Evolutionary conservation across 2,888 invertebrate species (phyloP).

Genomic region (Drymonia ruficornis): DNA sequence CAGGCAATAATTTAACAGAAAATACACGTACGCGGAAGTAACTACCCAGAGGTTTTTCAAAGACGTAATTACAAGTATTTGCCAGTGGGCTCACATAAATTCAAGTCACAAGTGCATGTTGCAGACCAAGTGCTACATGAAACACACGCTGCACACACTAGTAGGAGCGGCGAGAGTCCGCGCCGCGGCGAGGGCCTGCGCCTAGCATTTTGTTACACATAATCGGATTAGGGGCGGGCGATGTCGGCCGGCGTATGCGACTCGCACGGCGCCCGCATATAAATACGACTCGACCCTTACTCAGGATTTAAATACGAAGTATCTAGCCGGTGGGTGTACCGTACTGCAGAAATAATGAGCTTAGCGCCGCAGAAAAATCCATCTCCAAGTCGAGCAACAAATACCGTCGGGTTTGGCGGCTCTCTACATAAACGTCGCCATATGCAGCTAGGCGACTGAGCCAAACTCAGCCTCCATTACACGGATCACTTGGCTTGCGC

Average conservation of each 20-base stretch:
- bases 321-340: slow-evolving; percentile 24
- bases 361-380: slow-evolving; percentile 36
- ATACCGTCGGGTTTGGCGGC: slow-evolving; percentile 24
- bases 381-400: slow-evolving; percentile 16
- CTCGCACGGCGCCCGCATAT: slow-evolving; percentile 65
- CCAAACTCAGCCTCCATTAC: slow-evolving; percentile 74
- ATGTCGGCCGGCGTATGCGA: slow-evolving; percentile 66
- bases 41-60: too few species aligned
- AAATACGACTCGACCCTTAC: slow-evolving; percentile 62
- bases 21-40: too few species aligned
- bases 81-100: slow-evolving; percentile 42
- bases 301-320: slow-evolving; percentile 54
- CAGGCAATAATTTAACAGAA: too few species aligned
- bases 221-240: slow-evolving; percentile 76
- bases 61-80: slow-evolving; percentile 39
- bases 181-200: slow-evolving; percentile 55
- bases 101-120: slow-evolving; percentile 38
- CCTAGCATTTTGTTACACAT: slow-evolving; percentile 79
- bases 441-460: slow-evolving; percentile 52
- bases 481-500: slow-evolving; percentile 71
- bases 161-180: slow-evolving; percentile 31
- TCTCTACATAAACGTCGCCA: slow-evolving; percentile 26
- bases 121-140: slow-evolving; percentile 42
- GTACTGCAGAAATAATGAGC: slow-evolving; percentile 43
- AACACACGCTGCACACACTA: slow-evolving; percentile 53